Evolutionary conservation across 2,888 invertebrate species (phyloP), one percentile per base, ranked within the genome.

Genomic region (Tyria jacobaeae): DNA sequence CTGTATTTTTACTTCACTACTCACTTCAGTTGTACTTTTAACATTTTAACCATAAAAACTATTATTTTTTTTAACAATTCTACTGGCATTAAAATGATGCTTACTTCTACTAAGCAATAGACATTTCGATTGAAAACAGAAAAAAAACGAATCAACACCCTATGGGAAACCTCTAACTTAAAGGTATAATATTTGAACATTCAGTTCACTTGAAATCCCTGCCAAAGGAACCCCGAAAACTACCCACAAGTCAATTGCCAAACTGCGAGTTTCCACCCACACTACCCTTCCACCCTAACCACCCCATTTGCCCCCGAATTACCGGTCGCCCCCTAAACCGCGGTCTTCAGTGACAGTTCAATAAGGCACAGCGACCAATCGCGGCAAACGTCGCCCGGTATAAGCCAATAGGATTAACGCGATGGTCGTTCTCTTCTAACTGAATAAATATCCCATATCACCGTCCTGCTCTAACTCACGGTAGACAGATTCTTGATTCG

Each of bases 381-480:
- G 87, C 83, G 87, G 92, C 93, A 94, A 94, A 94, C 91, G 91
- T 94, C 94, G 94, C 86, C 88, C 80, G 83, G 89, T 93, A 91
- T 94, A 94, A 93, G 92, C 94, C 94, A 94, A 93, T 93, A 92
- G 94, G 94, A 94, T 94, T 94, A 94, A 89, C 93, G 90, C 84
- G 89, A 81, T 79, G 41, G 64, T 67, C 67, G 76, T 89, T 90
- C 83, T 87, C 72, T 70, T 90, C 83, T 64, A 37, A 56, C 83
- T 1, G 44, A 1, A 0, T 1, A 14, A 37, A 47, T 48, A 44
- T 60, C 59, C 56, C 31, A 80, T 91, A 64, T 66, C 24, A 35
- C 52, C 56, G 59, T 91, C 92, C 78, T 80, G n/a, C 64, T 91
- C 74, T 52, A 78, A 85, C 92, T 84, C 72, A 85, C 81, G 86